These are phyloP conservation scores for Amiota mariae DNA, from an alignment of 2,888 invertebrate genomes.

Conservation along the genomic window DNA sequence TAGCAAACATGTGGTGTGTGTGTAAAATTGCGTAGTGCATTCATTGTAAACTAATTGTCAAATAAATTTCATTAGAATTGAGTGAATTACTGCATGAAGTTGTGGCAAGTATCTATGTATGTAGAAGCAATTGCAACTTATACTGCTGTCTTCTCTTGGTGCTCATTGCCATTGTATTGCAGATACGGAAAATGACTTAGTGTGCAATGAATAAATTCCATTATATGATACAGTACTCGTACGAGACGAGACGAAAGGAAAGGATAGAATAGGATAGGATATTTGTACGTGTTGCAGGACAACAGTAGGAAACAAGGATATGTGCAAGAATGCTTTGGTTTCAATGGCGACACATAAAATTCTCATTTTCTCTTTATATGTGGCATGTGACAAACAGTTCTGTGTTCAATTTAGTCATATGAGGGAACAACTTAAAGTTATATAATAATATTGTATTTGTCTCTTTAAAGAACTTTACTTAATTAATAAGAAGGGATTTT, in stretches of 20 bases:
- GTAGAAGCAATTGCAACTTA: neutral
- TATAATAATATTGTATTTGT: too few species aligned
- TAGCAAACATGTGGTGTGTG: neutral
- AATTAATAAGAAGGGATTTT: too few species aligned
- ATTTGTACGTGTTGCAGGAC: neutral
- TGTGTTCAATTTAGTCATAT: too few species aligned
- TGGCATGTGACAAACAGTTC: too few species aligned
- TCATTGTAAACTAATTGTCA: slow-evolving; percentile 56
- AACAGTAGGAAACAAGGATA: neutral
- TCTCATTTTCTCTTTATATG: too few species aligned
- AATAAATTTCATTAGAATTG: slow-evolving; percentile 45
- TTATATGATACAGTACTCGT: neutral
- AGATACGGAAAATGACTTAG: slow-evolving; percentile 14
- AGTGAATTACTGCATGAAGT: slow-evolving; percentile 32
- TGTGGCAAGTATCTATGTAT: slow-evolving; percentile 15
- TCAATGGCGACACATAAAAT: too few species aligned
- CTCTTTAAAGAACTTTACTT: too few species aligned
- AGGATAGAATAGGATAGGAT: neutral
- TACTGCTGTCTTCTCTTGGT: neutral
- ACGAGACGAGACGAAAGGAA: neutral
- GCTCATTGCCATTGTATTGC: slow-evolving; percentile 8
- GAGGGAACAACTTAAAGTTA: too few species aligned
- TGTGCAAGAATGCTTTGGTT: too few species aligned
- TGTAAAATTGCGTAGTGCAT: slow-evolving; percentile 27
- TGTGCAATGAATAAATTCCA: slow-evolving; percentile 20